These are phyloP conservation scores for Chymomyza procnemis DNA, from an alignment of 2,888 invertebrate genomes.

Conservation along the genomic window DNA sequence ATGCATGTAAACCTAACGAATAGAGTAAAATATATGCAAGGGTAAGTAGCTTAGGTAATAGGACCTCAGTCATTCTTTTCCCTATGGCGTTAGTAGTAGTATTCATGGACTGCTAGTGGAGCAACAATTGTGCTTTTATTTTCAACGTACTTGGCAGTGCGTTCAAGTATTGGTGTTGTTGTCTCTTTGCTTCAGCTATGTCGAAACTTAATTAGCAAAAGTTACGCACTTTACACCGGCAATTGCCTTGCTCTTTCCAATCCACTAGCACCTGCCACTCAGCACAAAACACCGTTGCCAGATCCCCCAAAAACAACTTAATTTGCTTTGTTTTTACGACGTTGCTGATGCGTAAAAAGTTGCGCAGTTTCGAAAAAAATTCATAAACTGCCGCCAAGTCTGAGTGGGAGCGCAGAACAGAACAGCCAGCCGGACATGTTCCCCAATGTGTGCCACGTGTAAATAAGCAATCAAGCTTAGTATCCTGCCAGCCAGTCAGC, in stretches of 20 bases:
- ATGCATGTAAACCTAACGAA: no score
- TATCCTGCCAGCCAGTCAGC: slow-evolving; percentile 7
- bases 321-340: not conserved
- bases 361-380: not conserved
- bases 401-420: not conserved
- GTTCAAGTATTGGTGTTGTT: not conserved
- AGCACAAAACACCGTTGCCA: not conserved
- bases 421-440: slow-evolving; percentile 13
- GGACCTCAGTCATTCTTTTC: not conserved
- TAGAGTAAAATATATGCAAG: no score
- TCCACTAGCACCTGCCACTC: not conserved
- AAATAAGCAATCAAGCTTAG: slow-evolving; percentile 47
- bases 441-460: slow-evolving; percentile 52
- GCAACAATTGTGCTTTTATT: not conserved
- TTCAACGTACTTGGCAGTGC: not conserved
- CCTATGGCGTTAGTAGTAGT: not conserved
- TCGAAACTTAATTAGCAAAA: not conserved
- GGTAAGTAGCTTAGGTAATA: no score
- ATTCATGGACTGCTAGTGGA: not conserved
- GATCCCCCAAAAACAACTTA: not conserved
- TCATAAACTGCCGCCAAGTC: not conserved
- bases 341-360: not conserved
- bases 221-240: not conserved
- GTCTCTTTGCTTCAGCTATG: not conserved
- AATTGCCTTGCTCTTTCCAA: not conserved